Evolutionary conservation across 2,113 vertebrate genomes (phyloP).

Genomic region (Coregonus clupeaformis): DNA sequence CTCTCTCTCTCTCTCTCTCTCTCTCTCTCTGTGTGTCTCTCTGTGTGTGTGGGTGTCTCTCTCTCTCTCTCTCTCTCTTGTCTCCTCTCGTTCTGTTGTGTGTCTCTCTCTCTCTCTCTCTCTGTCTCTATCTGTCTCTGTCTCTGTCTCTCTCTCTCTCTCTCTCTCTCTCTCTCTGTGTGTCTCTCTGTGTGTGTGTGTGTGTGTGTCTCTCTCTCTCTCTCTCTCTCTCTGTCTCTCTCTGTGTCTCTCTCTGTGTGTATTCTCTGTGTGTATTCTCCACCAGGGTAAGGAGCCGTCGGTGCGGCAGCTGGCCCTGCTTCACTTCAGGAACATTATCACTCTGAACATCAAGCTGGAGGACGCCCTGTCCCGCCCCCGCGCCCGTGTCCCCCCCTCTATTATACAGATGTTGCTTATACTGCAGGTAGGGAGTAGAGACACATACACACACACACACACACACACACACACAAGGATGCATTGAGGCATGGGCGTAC

Average conservation of each 20-base stretch:
- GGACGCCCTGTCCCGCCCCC: conserved; percentile 84
- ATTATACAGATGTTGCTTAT: conserved; percentile 93
- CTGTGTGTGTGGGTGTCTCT: too few relatives aligned
- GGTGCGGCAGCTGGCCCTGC: conserved; percentile 86
- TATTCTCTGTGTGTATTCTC: neutral
- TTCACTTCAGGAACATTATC: conserved; percentile 92
- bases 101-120: neutral
- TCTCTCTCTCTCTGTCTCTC: too few relatives aligned
- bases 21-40: too few relatives aligned
- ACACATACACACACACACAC: conserved; percentile 10
- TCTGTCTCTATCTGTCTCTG: too few relatives aligned
- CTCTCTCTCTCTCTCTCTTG: too few relatives aligned
- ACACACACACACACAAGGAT: neutral
- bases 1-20: too few relatives aligned
- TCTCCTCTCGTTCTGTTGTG: neutral
- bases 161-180: too few relatives aligned
- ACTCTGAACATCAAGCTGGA: conserved; percentile 91
- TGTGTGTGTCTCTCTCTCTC: neutral
- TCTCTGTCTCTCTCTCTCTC: too few relatives aligned
- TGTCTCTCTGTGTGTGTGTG: too few relatives aligned
- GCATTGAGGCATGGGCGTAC: too few relatives aligned
- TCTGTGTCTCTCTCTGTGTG: too few relatives aligned
- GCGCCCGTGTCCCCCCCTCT: conserved; percentile 87
- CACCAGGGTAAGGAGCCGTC: conserved; percentile 71
- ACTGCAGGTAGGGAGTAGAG: conserved; percentile 82